Evolutionary conservation across 2,888 invertebrate species (phyloP).

Genomic region (Stratiomys singularior): DNA sequence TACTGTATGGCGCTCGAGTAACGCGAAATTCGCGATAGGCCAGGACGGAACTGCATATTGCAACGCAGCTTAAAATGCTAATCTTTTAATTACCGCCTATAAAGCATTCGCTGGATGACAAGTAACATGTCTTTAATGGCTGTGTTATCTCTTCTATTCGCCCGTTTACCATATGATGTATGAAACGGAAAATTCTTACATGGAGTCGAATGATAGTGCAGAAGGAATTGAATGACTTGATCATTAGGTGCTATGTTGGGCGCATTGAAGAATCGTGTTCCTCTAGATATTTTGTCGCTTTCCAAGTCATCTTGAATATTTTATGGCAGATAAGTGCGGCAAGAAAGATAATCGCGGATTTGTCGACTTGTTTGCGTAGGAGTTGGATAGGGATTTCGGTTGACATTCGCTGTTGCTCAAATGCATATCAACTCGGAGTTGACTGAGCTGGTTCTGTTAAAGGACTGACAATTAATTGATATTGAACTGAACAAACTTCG

Average conservation of each 20-base stretch:
- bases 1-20: background rate
- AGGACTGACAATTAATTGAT: no score
- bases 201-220: conserved; percentile 40
- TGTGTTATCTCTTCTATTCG: conserved; percentile 39
- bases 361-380: background rate
- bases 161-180: conserved; percentile 34
- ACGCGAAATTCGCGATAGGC: background rate
- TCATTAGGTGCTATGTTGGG: conserved; percentile 42
- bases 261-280: conserved; percentile 34
- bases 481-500: no score
- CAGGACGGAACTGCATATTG: conserved; percentile 32
- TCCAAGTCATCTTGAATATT: conserved; percentile 30
- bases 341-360: background rate
- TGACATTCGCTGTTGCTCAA: no score
- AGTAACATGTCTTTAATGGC: conserved; percentile 45
- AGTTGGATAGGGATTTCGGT: background rate
- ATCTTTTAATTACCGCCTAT: conserved; percentile 46
- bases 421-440: no score
- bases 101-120: conserved; percentile 43
- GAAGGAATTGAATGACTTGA: conserved; percentile 34
- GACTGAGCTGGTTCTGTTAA: no score
- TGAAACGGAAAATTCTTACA: conserved; percentile 41
- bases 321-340: background rate
- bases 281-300: conserved; percentile 31
- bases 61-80: conserved; percentile 36